A percentile compares a stretch with the other conserved stretches of the same genome.
Conservation (phyloP, 1,140 invertebrate genomes). For the Aporrectodea caliginosa region DNA sequence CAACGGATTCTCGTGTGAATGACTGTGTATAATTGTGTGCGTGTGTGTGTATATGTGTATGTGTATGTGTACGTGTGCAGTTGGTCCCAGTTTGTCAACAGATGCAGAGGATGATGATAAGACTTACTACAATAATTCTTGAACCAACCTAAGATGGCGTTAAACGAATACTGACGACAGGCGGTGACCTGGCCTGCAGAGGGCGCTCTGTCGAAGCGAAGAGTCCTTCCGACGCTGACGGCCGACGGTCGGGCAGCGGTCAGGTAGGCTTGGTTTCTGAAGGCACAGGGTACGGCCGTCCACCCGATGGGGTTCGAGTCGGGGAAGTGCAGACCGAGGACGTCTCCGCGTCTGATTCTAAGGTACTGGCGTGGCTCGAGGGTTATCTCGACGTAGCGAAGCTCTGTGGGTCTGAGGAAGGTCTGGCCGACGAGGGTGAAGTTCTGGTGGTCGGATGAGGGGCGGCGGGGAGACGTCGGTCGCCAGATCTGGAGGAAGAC, state of each 20-base stretch:
- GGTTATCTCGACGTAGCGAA: not conserved
- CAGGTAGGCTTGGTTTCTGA: not conserved
- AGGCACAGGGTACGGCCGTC: conserved; percentile 25
- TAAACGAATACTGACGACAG: not conserved
- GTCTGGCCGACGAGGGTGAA: not conserved
- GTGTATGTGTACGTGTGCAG: not conserved
- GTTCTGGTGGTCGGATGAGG: not conserved
- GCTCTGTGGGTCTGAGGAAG: not conserved
- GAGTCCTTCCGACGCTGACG: not conserved
- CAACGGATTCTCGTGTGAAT: not conserved
- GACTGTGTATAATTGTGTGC: not conserved
- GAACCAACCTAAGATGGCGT: not conserved
- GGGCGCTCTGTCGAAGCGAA: not conserved
- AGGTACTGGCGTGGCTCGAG: not conserved
- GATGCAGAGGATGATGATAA: not conserved
- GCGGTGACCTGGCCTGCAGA: not conserved
- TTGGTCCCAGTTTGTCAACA: not conserved
- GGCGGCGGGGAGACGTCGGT: not conserved
- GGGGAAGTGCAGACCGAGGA: conserved; percentile 20
- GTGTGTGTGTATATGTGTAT: not conserved
- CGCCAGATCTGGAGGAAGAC: not conserved
- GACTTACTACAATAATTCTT: not conserved
- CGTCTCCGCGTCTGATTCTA: not conserved
- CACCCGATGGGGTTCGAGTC: conserved; percentile 22
- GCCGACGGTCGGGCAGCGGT: not conserved